Evolutionary conservation across 2,113 vertebrate species (phyloP).

Genomic region (Oncorhynchus clarkii): DNA sequence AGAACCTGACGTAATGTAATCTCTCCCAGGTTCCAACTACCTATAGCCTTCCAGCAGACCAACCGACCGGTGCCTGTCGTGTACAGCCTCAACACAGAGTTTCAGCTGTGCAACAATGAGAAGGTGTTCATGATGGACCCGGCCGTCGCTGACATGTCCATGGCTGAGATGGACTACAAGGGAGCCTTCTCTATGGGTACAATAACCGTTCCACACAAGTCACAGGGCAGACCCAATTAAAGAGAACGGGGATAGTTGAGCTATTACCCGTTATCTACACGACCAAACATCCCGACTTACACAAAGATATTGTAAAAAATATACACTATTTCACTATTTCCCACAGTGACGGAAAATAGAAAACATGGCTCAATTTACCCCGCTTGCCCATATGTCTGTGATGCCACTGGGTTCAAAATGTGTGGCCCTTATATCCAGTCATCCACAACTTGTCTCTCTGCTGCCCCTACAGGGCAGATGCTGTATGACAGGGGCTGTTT

Average conservation of each 20-base stretch:
- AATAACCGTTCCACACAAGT: background rate
- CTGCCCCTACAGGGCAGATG: too few species aligned
- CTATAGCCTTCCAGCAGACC: slow-evolving; percentile 98
- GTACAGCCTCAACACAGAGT: slow-evolving; percentile 95
- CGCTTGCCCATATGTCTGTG: too few species aligned
- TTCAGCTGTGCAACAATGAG: slow-evolving; percentile 97
- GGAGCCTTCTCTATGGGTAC: slow-evolving; percentile 96
- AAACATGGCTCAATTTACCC: too few species aligned
- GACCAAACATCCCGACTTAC: background rate
- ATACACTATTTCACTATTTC: too few species aligned
- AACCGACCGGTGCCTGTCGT: slow-evolving; percentile 94
- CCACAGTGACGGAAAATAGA: too few species aligned
- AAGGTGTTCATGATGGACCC: slow-evolving; percentile 97
- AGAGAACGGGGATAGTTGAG: too few species aligned
- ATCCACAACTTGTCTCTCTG: background rate
- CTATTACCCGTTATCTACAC: too few species aligned
- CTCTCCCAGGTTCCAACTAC: slow-evolving; percentile 84
- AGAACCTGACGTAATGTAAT: too few species aligned
- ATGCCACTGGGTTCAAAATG: too few species aligned
- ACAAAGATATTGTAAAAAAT: background rate
- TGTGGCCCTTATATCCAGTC: too few species aligned
- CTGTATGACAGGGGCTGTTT: fast-evolving
- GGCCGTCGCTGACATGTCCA: slow-evolving; percentile 79
- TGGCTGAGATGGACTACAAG: slow-evolving; percentile 99
- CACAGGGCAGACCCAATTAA: too few species aligned